These are phyloP conservation scores for Vicugna pacos DNA, from an alignment of 2,113 vertebrate species.

Conservation along the genomic window DNA sequence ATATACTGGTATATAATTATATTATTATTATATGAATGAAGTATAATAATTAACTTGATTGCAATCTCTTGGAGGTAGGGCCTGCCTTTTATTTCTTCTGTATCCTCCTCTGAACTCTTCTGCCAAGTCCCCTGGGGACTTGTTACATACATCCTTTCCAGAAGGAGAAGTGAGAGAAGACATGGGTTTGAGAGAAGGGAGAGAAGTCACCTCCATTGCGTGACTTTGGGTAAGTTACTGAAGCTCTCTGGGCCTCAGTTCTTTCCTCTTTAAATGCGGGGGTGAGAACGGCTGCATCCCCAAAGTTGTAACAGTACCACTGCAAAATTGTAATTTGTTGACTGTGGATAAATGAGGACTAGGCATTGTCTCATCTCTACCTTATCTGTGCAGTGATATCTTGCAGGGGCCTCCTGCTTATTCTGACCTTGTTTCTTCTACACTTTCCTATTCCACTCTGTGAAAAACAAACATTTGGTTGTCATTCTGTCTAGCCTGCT, in stretches of 20 bases:
- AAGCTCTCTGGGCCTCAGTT: not conserved
- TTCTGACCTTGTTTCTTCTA: not conserved
- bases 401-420: not conserved
- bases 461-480: not conserved
- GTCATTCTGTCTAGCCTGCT: not conserved
- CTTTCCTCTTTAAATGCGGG: not conserved
- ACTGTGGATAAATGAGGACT: not conserved
- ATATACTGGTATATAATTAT: constrained; percentile 8
- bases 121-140: constrained; percentile 33
- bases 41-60: constrained; percentile 45
- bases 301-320: not conserved
- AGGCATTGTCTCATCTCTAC: not conserved
- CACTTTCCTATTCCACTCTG: not conserved
- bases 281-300: not conserved
- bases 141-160: not conserved
- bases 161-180: constrained; percentile 69
- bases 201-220: not conserved
- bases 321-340: not conserved
- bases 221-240: constrained; percentile 20
- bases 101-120: constrained; percentile 45
- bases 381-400: not conserved
- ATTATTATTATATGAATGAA: not conserved
- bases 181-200: not conserved
- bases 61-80: not conserved
- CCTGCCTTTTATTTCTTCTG: constrained; percentile 30